These are phyloP conservation scores for Acrocephalus arundinaceus DNA, from an alignment of 2,113 vertebrate species.

Conservation along the genomic window DNA sequence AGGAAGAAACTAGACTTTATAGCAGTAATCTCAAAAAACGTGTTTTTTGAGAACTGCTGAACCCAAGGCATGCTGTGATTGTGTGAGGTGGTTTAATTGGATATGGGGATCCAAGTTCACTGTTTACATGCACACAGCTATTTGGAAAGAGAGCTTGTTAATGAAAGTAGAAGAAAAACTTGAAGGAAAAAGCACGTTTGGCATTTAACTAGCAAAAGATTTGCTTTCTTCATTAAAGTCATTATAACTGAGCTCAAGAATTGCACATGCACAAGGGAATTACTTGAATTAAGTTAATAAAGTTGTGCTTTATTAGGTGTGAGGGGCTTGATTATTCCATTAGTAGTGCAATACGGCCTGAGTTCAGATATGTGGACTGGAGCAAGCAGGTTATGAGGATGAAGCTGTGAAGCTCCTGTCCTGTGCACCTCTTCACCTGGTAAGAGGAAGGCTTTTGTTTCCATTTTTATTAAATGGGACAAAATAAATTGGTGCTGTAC, in stretches of 20 bases:
- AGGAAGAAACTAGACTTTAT: not conserved
- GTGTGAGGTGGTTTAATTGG: constrained; percentile 22
- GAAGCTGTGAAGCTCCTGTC: not conserved
- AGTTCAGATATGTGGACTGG: not conserved
- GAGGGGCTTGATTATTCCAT: constrained; percentile 14
- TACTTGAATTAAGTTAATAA: constrained; percentile 44
- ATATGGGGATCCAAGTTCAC: not conserved
- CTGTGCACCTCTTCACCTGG: not conserved
- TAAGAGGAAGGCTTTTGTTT: not conserved
- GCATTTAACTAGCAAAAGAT: constrained; percentile 52
- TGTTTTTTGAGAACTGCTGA: not conserved
- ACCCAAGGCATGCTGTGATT: not conserved
- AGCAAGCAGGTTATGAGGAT: not conserved
- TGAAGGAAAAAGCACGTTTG: not conserved
- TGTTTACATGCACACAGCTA: not conserved
- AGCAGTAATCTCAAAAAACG: not conserved
- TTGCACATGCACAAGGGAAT: constrained; percentile 7
- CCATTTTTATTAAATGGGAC: not conserved
- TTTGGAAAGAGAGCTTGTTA: constrained; percentile 25
- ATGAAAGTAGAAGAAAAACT: constrained; percentile 21
- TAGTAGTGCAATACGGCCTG: accelerated
- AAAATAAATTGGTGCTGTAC: constrained; percentile 21
- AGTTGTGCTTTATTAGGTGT: constrained; percentile 19
- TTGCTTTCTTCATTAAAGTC: constrained; percentile 44
- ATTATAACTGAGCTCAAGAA: constrained; percentile 35